Evolutionary conservation across 2,888 invertebrate genomes (phyloP), one percentile per base, ranked within the genome.

Genomic region (Hipparchia sbordonii): DNA sequence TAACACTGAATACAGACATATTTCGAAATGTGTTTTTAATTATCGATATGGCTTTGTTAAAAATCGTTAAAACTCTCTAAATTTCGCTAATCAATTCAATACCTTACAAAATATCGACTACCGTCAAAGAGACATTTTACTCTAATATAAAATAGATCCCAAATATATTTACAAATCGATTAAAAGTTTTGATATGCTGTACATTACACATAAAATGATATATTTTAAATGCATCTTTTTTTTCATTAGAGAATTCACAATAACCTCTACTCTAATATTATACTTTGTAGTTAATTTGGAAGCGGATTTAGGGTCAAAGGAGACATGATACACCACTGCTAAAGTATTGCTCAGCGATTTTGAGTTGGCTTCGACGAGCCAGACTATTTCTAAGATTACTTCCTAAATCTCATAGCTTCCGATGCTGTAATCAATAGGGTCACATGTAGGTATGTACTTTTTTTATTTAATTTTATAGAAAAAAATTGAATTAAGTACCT

Each of bases 161-260:
- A 83, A 87, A 85, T 82, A 82, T 92, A 92, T 93, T 86, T 93
- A 92, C 92, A 93, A 89, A 89, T 89, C 84, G 82, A 78, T 76
- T 76, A 88, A 84, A 89, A 85, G 84, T 82, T 81, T 80, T 87
- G 91, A 92, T 92, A 92, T 92, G 92, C 87, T 89, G 85, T 89
- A 89, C 86, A 90, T 83, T 86, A 86, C 84, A 86, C 81, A 81
- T 84, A 79, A 84, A 82, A 83, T 76, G 78, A 76, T 72, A 79
- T 87, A 85, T 82, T 82, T 80, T 82, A 84, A 86, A 87, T 85
- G 84, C 84, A 80, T 82, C 61, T 69, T 57, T 60, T 67, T 73
- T 74, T 67, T 77, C 56, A 71, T 67, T 62, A 61, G 23, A 67
- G 57, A 60, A 23, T 63, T 67, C 67, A 60, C 71, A 56, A 73